Evolutionary conservation across 2,888 invertebrate species (phyloP), one percentile per base, ranked within the genome.

Genomic region (Tipula unca): DNA sequence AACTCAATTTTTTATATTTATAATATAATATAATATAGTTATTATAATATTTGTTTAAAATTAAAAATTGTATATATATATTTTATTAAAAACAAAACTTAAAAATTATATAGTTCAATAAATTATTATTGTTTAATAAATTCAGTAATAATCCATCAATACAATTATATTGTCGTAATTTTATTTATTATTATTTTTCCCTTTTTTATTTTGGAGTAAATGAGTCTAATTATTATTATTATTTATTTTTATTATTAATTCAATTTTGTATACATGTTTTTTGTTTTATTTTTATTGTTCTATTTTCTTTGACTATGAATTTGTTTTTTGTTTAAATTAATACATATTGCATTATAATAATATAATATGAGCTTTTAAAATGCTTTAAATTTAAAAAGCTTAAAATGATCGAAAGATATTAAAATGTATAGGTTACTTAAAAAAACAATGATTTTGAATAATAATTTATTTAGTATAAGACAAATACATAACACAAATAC

Each of bases 211-310:
- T 32, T 85, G 25, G 42, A 85, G 17, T 85, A 54, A 48, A 85
- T 69, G 20, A 29, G 17, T 69, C 8, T 85, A 42, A 85, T 85
- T 35, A 85, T 85, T 85, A 29, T 84, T 84, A 82, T 29, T n/a
- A 13, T 25, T n/a, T 84, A 84, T 84, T 32, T 84, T 84, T 17
- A 20, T 35, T 17, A 84, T 8, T 36, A 84, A 35, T 83, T 29
- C 36, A 29, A 29, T 86, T 83, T 86, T 84, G 69, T 29, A 54
- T 69, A 82, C 82, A 14, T 82, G 14, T 82, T 10, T 25, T 25
- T 25, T 69, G 48, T 17, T 48, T 32, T 32, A 32, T 32, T 32
- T 39, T 48, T 48, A 48, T 48, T 85, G 85, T 35, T 29, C 29
- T 82, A 20, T 85, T 54, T 32, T 82, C 82, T 29, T 14, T 83